phyloP scores from a whole-genome alignment of 2,888 invertebrate genomes.

The Athalia rosae region DNA sequence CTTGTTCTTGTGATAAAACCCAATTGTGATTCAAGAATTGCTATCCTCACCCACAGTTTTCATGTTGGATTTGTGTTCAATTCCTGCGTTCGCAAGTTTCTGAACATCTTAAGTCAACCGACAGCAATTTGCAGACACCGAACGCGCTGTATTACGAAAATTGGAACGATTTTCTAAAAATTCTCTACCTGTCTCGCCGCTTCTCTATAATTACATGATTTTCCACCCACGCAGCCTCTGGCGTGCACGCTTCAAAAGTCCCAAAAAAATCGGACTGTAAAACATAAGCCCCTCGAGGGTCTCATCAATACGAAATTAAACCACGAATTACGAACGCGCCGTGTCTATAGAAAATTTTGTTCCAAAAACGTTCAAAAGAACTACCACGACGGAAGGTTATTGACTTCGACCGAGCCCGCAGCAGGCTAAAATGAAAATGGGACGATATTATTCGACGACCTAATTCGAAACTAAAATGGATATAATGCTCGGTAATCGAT shows the following conservation, averaged over 20 bases:
- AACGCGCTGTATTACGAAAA: constrained; percentile 3
- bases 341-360: constrained; percentile 1
- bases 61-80: no score
- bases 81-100: no score
- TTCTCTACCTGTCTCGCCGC: not conserved
- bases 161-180: constrained; percentile 11
- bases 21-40: no score
- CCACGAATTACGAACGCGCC: constrained; percentile 16
- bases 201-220: constrained; percentile 38
- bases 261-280: not conserved
- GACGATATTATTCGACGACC: not conserved
- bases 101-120: no score
- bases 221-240: constrained; percentile 43
- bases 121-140: no score
- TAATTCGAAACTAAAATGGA: constrained; percentile 35
- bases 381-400: constrained; percentile 5
- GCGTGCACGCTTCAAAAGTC: constrained; percentile 35
- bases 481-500: constrained; percentile 43
- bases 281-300: constrained; percentile 13
- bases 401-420: constrained; percentile 12
- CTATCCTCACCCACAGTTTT: no score
- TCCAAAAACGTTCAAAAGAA: constrained; percentile 19
- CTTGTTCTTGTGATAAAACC: no score
- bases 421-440: not conserved
- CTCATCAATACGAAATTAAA: constrained; percentile 40